These are phyloP conservation scores for Sterrhoptilus dennistouni DNA, from an alignment of 2,113 vertebrate genomes.

Conservation along the genomic window DNA sequence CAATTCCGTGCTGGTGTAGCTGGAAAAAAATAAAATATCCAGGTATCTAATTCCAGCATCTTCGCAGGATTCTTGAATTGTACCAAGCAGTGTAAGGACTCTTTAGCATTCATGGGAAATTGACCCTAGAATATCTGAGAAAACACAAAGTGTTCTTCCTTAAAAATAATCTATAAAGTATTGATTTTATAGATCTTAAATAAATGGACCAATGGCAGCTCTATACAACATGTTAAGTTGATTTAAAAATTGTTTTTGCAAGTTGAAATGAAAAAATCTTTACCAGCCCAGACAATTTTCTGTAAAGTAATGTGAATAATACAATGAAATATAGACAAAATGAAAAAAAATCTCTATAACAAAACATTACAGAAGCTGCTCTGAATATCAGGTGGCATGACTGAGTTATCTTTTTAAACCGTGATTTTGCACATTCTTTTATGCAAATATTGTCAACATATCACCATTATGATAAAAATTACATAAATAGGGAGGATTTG, in stretches of 20 bases:
- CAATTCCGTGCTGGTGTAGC: background rate
- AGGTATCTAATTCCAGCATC: background rate
- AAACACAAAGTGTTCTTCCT: background rate
- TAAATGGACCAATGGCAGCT: background rate
- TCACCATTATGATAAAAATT: background rate
- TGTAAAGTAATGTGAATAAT: background rate
- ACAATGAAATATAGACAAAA: background rate
- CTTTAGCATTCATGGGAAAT: background rate
- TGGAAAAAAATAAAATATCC: background rate
- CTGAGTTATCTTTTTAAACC: background rate
- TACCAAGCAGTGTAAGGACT: background rate
- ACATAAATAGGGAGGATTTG: background rate
- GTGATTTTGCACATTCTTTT: background rate
- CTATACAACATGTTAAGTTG: background rate
- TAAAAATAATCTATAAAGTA: background rate
- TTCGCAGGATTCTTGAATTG: background rate
- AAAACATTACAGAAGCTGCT: background rate
- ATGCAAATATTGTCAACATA: background rate
- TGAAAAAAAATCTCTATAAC: background rate
- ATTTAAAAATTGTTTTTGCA: background rate
- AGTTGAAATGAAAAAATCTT: background rate
- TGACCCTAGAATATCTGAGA: background rate
- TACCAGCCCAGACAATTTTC: background rate
- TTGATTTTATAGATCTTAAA: background rate
- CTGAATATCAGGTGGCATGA: background rate